Evolutionary conservation across 1,140 invertebrate species (phyloP), one percentile per base, ranked within the genome.

Genomic region (Vanessa atalanta): DNA sequence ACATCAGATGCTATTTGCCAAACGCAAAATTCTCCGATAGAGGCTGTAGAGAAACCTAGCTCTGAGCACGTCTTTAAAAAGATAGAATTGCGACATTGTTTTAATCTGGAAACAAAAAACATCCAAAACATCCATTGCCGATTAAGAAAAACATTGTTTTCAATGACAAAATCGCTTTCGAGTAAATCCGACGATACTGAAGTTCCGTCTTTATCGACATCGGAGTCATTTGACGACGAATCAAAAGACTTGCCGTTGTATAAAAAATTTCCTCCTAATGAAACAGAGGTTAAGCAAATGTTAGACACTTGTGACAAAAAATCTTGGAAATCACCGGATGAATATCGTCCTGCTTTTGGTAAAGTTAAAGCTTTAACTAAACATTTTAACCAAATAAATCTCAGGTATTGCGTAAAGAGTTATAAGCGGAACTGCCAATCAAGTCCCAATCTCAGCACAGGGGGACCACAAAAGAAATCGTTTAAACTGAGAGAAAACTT

Each of bases 281-380:
- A 89, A 47, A 72, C 70, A 47, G 74, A 77, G 37, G 31, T 67
- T 16, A 68, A 72, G 50, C 77, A 85, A 76, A 85, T 90, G 37
- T 75, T 92, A 57, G 83, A 88, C 66, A 83, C 79, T 43, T 91
- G 93, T 9, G 92, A 94, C 48, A 92, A 90, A 15, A 95, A 95
- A 73, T 95, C 93, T n/a, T 95, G 94, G 94, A 94, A 94, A 71
- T 95, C 94, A 0, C 94, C 94, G 2, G 94, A 95, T 69, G 94
- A 95, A 65, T 94, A 94, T 23, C 86, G 94, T 47, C 91, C 95
- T 2, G 94, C 94, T 0, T 94, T 93, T 64, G 95, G 95, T 2
- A 93, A 94, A 88, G 95, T 96, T 1, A 95, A 94, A 61, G 95
- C 94, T 0, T 78, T 96, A 16, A 93, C 95, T 6, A 95, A 95